Evolutionary conservation across 2,888 invertebrate genomes (phyloP).

Genomic region (Pediacus dermestoides): DNA sequence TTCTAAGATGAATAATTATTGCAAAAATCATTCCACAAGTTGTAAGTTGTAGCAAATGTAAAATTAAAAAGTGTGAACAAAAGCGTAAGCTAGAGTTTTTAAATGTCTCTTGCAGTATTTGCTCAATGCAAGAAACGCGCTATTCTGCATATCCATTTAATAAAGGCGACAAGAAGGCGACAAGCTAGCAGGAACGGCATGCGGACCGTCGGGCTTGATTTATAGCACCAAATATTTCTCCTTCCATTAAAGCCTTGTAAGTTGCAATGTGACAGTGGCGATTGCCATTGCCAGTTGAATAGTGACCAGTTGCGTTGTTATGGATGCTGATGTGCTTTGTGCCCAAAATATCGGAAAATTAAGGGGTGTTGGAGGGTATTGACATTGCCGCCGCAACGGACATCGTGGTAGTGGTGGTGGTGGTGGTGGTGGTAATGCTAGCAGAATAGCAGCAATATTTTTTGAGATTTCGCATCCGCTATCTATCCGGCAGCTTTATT

Average conservation of each 20-base stretch:
- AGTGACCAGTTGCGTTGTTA: background rate
- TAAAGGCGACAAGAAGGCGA: conserved; percentile 13
- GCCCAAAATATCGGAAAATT: too few species aligned
- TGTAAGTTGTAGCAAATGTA: too few species aligned
- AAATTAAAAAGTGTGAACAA: too few species aligned
- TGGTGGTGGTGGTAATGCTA: conserved; percentile 4
- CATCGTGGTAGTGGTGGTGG: too few species aligned
- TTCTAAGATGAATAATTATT: too few species aligned
- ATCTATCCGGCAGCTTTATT: conserved; percentile 33
- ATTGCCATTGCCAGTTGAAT: background rate
- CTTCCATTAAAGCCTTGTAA: conserved; percentile 8
- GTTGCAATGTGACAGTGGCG: conserved; percentile 5
- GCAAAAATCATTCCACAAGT: too few species aligned
- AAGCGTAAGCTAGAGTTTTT: too few species aligned
- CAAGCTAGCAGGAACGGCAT: conserved; percentile 12
- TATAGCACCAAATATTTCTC: conserved; percentile 9
- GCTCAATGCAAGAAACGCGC: conserved; percentile 3
- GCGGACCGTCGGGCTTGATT: conserved; percentile 10
- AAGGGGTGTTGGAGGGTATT: too few species aligned
- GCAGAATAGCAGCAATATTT: conserved; percentile 26
- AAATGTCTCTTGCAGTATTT: too few species aligned
- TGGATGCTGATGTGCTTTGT: too few species aligned
- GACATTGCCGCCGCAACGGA: too few species aligned
- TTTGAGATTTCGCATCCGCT: conserved; percentile 27
- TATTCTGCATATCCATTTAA: conserved; percentile 12